Conservation (phyloP, 2,888 invertebrate genomes). For the Parascotia fuliginaria region DNA sequence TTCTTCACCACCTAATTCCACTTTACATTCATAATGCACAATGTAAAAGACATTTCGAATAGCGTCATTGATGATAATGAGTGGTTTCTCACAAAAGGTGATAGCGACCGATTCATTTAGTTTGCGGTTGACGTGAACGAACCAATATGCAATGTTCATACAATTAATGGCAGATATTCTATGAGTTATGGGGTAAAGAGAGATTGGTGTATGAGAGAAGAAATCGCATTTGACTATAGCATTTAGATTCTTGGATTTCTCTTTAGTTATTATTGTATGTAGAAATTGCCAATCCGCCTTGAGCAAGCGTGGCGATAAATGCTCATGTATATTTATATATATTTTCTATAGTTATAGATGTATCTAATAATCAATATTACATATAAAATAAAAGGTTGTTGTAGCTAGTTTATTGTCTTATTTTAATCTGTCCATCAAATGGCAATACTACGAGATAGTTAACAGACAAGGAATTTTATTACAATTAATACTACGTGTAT, state of each 20-base stretch:
- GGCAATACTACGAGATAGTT: too few species aligned
- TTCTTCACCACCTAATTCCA: slow-evolving; percentile 15
- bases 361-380: too few species aligned
- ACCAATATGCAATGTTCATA: slow-evolving; percentile 27
- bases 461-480: too few species aligned
- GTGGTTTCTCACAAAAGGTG: slow-evolving; percentile 63
- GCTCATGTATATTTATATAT: too few species aligned
- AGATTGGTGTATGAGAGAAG: slow-evolving; percentile 15
- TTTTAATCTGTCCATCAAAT: too few species aligned
- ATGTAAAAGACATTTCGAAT: slow-evolving; percentile 33
- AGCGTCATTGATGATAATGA: slow-evolving; percentile 28
- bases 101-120: slow-evolving; percentile 64
- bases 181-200: slow-evolving; percentile 8
- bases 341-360: too few species aligned
- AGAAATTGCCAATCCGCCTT: too few species aligned
- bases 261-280: neutral
- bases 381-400: too few species aligned
- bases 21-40: slow-evolving; percentile 10
- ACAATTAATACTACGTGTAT: too few species aligned
- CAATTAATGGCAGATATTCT: slow-evolving; percentile 34
- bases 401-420: too few species aligned
- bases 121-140: slow-evolving; percentile 48
- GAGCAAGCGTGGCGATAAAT: too few species aligned
- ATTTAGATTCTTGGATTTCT: neutral
- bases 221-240: neutral